Evolutionary conservation across 2,888 invertebrate genomes (phyloP).

Genomic region (Bellardia bayeri): DNA sequence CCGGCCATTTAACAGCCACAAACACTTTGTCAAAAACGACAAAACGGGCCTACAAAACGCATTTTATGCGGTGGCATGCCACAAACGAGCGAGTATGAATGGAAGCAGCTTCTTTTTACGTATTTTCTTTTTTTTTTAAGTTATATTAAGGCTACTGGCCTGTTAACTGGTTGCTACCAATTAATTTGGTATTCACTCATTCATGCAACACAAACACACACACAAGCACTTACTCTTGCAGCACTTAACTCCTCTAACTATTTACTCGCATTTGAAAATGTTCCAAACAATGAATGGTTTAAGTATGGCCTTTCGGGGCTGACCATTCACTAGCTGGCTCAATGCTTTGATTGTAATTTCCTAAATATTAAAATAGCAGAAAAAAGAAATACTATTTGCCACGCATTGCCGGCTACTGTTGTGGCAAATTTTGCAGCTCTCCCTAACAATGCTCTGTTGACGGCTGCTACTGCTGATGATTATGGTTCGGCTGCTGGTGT

Average conservation of each 20-base stretch:
- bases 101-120: conserved; percentile 14
- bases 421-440: conserved; percentile 41
- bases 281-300: conserved; percentile 65
- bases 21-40: conserved; percentile 61
- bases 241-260: conserved; percentile 44
- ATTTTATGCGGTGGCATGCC: conserved; percentile 57
- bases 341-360: conserved; percentile 73
- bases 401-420: conserved; percentile 74
- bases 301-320: conserved; percentile 42
- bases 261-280: conserved; percentile 56
- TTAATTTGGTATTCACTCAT: conserved; percentile 72
- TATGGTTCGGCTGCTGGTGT: conserved; percentile 19
- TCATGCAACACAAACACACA: neutral
- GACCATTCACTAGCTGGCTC: conserved; percentile 29
- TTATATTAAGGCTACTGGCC: conserved; percentile 40
- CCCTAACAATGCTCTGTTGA: conserved; percentile 37
- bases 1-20: conserved; percentile 32
- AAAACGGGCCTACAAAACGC: conserved; percentile 53
- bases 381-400: conserved; percentile 75
- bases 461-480: conserved; percentile 63
- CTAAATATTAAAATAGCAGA: conserved; percentile 34
- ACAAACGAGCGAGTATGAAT: conserved; percentile 59
- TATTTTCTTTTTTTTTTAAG: neutral
- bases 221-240: neutral
- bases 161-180: conserved; percentile 72